Percentiles rank a stretch among this genome's conserved stretches.
These are phyloP conservation scores for Mylabris sibirica DNA, from an alignment of 2,888 invertebrate genomes.

Conservation along the genomic window DNA sequence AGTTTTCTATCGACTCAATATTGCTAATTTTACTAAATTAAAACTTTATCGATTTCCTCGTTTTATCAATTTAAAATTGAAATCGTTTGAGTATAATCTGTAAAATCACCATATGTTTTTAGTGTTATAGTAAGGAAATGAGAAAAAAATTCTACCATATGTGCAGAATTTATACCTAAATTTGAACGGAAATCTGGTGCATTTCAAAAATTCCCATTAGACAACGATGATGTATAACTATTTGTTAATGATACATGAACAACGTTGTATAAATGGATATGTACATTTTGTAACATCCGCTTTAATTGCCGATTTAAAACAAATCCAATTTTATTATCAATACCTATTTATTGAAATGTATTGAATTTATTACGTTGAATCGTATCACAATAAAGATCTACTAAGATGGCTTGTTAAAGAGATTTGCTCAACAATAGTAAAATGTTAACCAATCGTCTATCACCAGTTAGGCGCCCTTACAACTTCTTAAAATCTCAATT, in stretches of 20 bases:
- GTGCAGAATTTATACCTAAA: constrained; percentile 12
- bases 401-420: too few relatives aligned
- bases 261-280: not conserved
- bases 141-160: constrained; percentile 6
- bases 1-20: not conserved
- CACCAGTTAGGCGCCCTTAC: too few relatives aligned
- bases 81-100: not conserved
- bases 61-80: not conserved
- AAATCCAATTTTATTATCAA: not conserved
- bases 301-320: not conserved
- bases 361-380: not conserved
- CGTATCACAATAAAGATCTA: not conserved
- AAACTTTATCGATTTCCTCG: not conserved
- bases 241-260: not conserved
- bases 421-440: too few relatives aligned
- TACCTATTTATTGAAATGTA: not conserved
- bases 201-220: constrained; percentile 9
- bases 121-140: not conserved
- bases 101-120: not conserved
- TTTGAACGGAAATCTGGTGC: constrained; percentile 7
- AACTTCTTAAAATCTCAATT: too few relatives aligned
- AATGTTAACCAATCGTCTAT: too few relatives aligned
- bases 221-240: not conserved
- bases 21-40: not conserved
- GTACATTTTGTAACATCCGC: not conserved